Base-by-base conservation (phyloP, 92 coral and sea anemone species). In the Porites cylindrica region DNA sequence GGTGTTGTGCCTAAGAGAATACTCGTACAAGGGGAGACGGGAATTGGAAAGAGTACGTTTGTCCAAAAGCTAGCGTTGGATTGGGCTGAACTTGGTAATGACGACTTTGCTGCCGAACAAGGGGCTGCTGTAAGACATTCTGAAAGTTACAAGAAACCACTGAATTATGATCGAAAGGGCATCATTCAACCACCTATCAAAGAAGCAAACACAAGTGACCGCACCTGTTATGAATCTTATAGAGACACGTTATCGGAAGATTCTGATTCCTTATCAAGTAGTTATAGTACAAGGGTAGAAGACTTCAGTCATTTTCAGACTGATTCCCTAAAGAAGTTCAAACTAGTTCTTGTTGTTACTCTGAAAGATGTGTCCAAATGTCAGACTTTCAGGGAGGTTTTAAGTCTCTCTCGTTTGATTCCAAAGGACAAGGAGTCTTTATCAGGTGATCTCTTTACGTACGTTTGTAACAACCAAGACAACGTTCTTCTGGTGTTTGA, bases 11-110 rank as follows among this genome's bases (percentile, higher is more conserved):
- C 84, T n/a, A 79, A 21, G 17, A 51, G 84, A 18, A 79, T 79
- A 12, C 74, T 79, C 9, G 84, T 79, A 12, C 84, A 79, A 64
- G 84, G 84, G 23, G 18, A 18, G 24, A 70, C 84, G 60, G 84
- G 84, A 32, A 63, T 64, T 32, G 84, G 84, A 20, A 79, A 79
- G 58, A 58, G 60, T 7, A 79, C 74, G 20, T 79, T 79, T 24
- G 84, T 79, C 23, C 38, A 70, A 26, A 79, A 70, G 84, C 73
- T 79, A 60, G 74, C 74, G 14, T 73, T 79, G 14, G 84, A 79
- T 68, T 79, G 84, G 84, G 84, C 84, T 23, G 13, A 68, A 68
- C 50, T 68, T 68, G 66, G 1, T 61, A 19, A 61, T 12, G 66
- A 6, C 12, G 29, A 24, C 29, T 1, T 24, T 24, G 29, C 29